Percentiles rank a stretch among this genome's conserved stretches.
Evolutionary conservation across 1,140 invertebrate genomes (phyloP).

Genomic region (Contarinia nasturtii): DNA sequence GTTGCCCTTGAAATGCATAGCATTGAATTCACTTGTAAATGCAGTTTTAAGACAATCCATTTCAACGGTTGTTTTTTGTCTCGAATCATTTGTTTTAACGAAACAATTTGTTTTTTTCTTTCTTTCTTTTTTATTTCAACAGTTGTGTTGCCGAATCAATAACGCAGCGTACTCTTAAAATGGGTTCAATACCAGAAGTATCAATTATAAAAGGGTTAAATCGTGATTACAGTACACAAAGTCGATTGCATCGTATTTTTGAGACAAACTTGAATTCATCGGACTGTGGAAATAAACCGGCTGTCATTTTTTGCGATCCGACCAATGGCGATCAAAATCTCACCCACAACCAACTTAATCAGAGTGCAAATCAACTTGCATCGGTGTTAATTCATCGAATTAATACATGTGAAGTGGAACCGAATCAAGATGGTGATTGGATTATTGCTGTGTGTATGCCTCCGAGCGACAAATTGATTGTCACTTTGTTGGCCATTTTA

Average conservation of each 20-base stretch:
- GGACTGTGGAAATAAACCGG: constrained; percentile 25
- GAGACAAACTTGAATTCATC: constrained; percentile 17
- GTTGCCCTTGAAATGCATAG: too few species aligned
- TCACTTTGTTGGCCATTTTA: constrained; percentile 48
- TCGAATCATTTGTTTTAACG: too few species aligned
- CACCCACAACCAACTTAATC: constrained; percentile 37
- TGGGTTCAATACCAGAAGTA: constrained; percentile 43
- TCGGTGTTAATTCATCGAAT: constrained; percentile 28
- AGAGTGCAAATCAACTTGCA: constrained; percentile 36
- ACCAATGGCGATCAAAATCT: constrained; percentile 21
- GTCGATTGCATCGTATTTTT: constrained; percentile 32
- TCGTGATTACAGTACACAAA: constrained; percentile 19
- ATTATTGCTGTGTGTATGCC: constrained; percentile 58
- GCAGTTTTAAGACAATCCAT: too few species aligned
- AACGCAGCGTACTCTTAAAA: constrained; percentile 11
- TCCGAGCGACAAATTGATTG: constrained; percentile 48
- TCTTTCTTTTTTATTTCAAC: too few species aligned
- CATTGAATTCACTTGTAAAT: too few species aligned
- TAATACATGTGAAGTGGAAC: constrained; percentile 14
- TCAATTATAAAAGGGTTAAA: constrained; percentile 37
- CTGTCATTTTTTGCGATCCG: constrained; percentile 34
- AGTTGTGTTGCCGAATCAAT: too few species aligned
- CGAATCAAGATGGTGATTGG: constrained; percentile 41
- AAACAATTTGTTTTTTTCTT: too few species aligned
- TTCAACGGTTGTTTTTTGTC: too few species aligned